Evolutionary conservation across 2,888 invertebrate genomes (phyloP).

Genomic region (Agonopterix heracliana): DNA sequence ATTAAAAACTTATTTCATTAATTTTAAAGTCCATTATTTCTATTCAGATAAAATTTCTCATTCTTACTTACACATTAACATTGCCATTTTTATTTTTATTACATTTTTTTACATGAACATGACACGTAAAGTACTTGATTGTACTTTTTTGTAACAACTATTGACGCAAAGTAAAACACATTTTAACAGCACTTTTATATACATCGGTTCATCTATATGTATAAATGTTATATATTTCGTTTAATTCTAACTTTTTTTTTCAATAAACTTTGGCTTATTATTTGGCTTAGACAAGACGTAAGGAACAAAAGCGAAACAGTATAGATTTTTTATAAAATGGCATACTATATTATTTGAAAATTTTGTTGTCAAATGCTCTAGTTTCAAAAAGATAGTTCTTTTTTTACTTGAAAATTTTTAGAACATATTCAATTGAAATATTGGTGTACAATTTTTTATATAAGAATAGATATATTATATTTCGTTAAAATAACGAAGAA

Average conservation of each 20-base stretch:
- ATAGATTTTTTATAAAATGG: conserved; percentile 5
- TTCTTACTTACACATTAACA: conserved; percentile 17
- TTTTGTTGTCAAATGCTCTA: conserved; percentile 37
- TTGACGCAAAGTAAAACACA: conserved; percentile 24
- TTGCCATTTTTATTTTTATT: conserved; percentile 20
- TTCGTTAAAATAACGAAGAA: conserved; percentile 38
- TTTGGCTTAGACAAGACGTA: conserved; percentile 57
- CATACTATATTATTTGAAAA: not conserved
- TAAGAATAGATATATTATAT: conserved; percentile 49
- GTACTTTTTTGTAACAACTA: conserved; percentile 38
- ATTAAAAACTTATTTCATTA: conserved; percentile 15
- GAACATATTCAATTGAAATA: conserved; percentile 30
- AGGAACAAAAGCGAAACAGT: conserved; percentile 21
- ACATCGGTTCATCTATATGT: conserved; percentile 11
- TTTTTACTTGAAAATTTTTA: conserved; percentile 25
- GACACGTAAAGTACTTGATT: conserved; percentile 46
- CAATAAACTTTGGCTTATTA: conserved; percentile 62
- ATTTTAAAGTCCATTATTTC: conserved; percentile 14
- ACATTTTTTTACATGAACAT: conserved; percentile 30
- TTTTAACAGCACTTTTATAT: conserved; percentile 10
- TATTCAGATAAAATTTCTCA: conserved; percentile 20
- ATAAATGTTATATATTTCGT: conserved; percentile 4
- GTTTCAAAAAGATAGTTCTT: conserved; percentile 32
- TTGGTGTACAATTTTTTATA: conserved; percentile 45
- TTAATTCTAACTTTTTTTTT: conserved; percentile 20